phyloP scores from a whole-genome alignment of 2,888 invertebrate genomes.

The Galeopsomyia nigrocyanea region DNA sequence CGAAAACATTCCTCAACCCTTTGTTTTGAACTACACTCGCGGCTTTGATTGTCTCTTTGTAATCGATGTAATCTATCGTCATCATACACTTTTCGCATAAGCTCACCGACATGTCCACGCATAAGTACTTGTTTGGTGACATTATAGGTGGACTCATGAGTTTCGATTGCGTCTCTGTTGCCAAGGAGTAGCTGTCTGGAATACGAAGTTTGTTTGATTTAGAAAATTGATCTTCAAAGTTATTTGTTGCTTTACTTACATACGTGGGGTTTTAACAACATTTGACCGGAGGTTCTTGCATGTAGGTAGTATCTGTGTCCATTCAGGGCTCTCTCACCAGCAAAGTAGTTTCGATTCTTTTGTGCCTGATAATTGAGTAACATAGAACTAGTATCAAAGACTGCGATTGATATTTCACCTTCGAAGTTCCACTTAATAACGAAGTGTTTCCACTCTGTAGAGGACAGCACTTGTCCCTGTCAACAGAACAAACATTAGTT shows the following conservation, averaged over 20 bases:
- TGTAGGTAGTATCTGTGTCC: constrained; percentile 37
- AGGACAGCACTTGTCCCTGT: constrained; percentile 49
- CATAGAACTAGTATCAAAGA: constrained; percentile 47
- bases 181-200: constrained; percentile 51
- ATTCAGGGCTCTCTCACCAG: background rate
- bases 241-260: constrained; percentile 49
- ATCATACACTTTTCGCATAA: constrained; percentile 52
- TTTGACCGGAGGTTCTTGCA: constrained; percentile 28
- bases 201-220: background rate
- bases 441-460: constrained; percentile 55
- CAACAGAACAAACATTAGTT: constrained; percentile 16
- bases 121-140: constrained; percentile 36
- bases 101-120: constrained; percentile 52
- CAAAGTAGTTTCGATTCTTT: constrained; percentile 2
- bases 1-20: background rate
- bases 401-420: constrained; percentile 26
- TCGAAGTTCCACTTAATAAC: constrained; percentile 49
- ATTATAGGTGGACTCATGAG: constrained; percentile 43
- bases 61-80: constrained; percentile 41
- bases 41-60: background rate
- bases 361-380: constrained; percentile 8
- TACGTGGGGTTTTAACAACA: constrained; percentile 51
- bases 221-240: background rate
- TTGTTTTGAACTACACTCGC: constrained; percentile 14
- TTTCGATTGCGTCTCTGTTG: constrained; percentile 25